phyloP scores from a whole-genome alignment of 2,797 vertebrate species.

The Esox masquinongy region DNA sequence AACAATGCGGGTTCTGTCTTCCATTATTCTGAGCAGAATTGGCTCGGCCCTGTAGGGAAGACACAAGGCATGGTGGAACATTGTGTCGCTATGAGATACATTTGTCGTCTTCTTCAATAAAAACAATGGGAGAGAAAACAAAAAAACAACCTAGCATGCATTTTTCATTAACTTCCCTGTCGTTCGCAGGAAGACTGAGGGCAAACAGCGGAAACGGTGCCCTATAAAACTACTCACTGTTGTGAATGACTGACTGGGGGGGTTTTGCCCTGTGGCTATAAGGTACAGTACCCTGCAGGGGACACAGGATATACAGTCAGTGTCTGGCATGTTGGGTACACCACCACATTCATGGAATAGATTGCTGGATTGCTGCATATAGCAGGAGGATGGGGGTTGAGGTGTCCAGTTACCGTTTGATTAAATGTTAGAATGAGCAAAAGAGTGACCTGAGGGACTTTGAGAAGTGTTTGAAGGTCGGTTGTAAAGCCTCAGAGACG shows the following conservation, averaged over 20 bases:
- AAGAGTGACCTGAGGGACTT: too few species aligned
- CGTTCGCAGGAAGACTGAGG: not conserved
- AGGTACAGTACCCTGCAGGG: not conserved
- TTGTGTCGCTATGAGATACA: not conserved
- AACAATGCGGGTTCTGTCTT: slow-evolving; percentile 89
- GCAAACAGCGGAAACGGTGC: not conserved
- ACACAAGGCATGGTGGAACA: not conserved
- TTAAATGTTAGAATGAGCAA: too few species aligned
- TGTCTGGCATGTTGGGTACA: too few species aligned
- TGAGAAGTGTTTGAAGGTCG: too few species aligned
- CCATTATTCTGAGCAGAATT: slow-evolving; percentile 89
- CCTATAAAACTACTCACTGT: not conserved
- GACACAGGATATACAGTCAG: not conserved
- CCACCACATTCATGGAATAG: too few species aligned
- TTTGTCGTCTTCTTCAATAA: not conserved
- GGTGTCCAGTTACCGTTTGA: too few species aligned
- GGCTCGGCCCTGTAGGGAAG: slow-evolving; percentile 85
- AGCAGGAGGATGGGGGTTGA: too few species aligned
- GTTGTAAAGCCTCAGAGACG: too few species aligned
- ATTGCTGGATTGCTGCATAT: too few species aligned
- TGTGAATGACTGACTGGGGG: not conserved
- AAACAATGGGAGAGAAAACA: not conserved
- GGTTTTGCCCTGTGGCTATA: not conserved
- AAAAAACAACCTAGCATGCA: not conserved
- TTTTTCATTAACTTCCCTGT: not conserved